phyloP scores from a whole-genome alignment of 2,113 vertebrate species.

The Gadus chalcogrammus region DNA sequence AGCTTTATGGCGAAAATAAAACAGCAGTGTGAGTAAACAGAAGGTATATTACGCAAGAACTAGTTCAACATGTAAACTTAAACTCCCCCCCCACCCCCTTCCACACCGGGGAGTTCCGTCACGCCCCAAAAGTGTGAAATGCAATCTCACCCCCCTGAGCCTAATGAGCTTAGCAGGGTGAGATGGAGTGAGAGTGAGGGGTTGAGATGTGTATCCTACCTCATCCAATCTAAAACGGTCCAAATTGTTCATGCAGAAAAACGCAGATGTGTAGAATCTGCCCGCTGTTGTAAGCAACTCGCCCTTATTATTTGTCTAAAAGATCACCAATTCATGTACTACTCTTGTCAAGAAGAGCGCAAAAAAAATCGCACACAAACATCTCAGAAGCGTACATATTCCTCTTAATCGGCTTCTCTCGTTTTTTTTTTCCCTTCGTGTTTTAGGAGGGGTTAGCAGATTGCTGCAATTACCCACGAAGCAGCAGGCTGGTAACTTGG shows the following conservation, averaged over 20 bases:
- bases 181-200: no score
- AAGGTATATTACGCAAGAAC: constrained; percentile 8
- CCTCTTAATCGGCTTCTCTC: no score
- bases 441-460: constrained; percentile 42
- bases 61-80: constrained; percentile 20
- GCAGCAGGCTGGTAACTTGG: constrained; percentile 60
- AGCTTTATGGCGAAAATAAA: constrained; percentile 21
- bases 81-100: background rate
- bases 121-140: no score
- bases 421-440: constrained; percentile 27
- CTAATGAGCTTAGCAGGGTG: no score
- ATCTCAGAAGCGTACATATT: constrained; percentile 19
- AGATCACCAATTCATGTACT: constrained; percentile 56
- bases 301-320: constrained; percentile 52
- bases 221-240: no score
- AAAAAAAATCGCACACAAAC: background rate
- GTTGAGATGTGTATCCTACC: no score
- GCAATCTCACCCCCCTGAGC: no score
- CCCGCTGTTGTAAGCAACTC: constrained; percentile 32
- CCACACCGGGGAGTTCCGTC: no score
- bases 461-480: constrained; percentile 57
- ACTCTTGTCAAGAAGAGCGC: constrained; percentile 34
- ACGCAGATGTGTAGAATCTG: constrained; percentile 38
- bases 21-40: constrained; percentile 16
- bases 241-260: constrained; percentile 9